Base-by-base conservation (phyloP, 2,113 vertebrate genomes). In the Actenoides lindsayi region DNA sequence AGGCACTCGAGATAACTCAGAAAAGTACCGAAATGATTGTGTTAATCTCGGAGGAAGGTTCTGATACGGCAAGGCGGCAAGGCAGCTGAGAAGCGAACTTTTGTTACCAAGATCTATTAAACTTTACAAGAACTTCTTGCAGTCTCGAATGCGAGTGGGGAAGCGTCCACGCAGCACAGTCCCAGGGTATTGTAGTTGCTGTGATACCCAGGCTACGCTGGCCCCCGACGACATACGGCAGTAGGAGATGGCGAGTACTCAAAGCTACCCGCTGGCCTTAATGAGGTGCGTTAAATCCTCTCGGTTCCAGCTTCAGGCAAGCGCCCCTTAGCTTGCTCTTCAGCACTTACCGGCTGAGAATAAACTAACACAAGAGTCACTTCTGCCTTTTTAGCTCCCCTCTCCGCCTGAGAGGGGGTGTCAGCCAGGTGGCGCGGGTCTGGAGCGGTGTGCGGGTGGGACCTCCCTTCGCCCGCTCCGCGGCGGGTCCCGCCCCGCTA, bases 341-440 rank as follows among this genome's bases (percentile, higher is more conserved):
- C 35, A 13, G 11, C 42, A 8, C 74, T 27, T 9, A 16, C 28
- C 10, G 16, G 19, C 3, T 15, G 15, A 41, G 17, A 60, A 12
- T 0, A 53, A 41, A 41, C 2, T 1, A 33, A 6, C 0, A 5
- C 11, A 2, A 3, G 1, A 24, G 23, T 1, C 10, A 44, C 12
- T 48, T 28, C 24, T 18, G 33, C 3, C 54, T 6, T 35, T 17
- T 6, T 4, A 5, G 1, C 30, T 1, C 44, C 4, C 13, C 35
- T 44, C 13, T 4, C 12, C 11, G 18, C 13, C 35, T 10, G 50
- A 10, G 4, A 18, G 28, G 23, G 78, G 24, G 4, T 31, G 30
- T 21, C 39, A 7, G 30, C 41, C 6, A 10, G 23, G n/a, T 0
- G 63, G 53, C 18, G 6, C 0, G 16, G 2, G 18, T 9, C 19